These are phyloP conservation scores for Odontothrips loti DNA, from an alignment of 2,888 invertebrate genomes.

Conservation along the genomic window DNA sequence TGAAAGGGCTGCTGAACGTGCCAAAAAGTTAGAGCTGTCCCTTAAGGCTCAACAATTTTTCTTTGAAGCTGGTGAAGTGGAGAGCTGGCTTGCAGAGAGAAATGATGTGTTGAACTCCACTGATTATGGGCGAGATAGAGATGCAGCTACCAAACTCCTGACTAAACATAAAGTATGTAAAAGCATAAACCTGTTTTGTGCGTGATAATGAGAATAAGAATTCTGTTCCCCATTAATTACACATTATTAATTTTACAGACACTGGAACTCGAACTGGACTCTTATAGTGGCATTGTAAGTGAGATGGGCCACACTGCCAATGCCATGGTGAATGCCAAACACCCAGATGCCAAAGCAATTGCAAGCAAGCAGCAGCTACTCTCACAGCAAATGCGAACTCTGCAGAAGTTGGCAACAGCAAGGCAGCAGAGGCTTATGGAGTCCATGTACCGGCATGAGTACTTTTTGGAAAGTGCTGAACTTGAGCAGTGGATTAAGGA, in stretches of 20 bases:
- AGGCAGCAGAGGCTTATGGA: constrained; percentile 85
- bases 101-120: constrained; percentile 74
- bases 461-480: constrained; percentile 83
- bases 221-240: constrained; percentile 10
- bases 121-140: constrained; percentile 84
- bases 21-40: constrained; percentile 75
- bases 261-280: constrained; percentile 83
- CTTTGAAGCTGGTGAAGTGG: constrained; percentile 87
- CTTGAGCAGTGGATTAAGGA: constrained; percentile 90
- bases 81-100: constrained; percentile 88
- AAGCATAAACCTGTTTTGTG: neutral
- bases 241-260: constrained; percentile 53
- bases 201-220: neutral
- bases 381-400: constrained; percentile 69
- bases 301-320: constrained; percentile 88
- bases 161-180: constrained; percentile 82
- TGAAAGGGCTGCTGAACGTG: constrained; percentile 65
- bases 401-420: constrained; percentile 74
- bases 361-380: constrained; percentile 69
- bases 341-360: constrained; percentile 80
- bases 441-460: constrained; percentile 85
- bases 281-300: constrained; percentile 83
- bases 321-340: constrained; percentile 70
- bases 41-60: constrained; percentile 87
- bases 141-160: constrained; percentile 84